A percentile compares a stretch with the other conserved stretches of the same genome.
phyloP scores from a whole-genome alignment of 1,140 invertebrate genomes.

The Aculops lycopersici region DNA sequence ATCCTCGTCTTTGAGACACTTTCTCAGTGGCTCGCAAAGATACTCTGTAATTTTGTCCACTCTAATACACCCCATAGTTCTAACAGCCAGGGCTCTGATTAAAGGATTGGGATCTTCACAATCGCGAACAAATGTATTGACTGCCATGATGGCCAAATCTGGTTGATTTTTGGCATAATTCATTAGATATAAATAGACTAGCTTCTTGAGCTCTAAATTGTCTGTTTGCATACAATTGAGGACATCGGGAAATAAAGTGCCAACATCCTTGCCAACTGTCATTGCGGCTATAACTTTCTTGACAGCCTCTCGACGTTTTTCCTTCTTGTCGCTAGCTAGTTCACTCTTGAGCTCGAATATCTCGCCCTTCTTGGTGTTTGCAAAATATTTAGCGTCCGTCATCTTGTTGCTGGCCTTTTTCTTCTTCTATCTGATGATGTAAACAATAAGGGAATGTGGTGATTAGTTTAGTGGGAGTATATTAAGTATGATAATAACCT shows the following conservation, averaged over 20 bases:
- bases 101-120: slow-evolving; percentile 98
- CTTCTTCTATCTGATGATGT: too few relatives aligned
- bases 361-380: slow-evolving; percentile 93
- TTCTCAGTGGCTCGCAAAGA: slow-evolving; percentile 83
- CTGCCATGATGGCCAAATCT: slow-evolving; percentile 99
- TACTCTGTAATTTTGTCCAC: slow-evolving; percentile 99
- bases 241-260: slow-evolving; percentile 85
- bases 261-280: slow-evolving; percentile 66
- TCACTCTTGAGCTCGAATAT: slow-evolving; percentile 97
- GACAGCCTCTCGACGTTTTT: slow-evolving; percentile 97
- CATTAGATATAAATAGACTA: slow-evolving; percentile 98
- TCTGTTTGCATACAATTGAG: slow-evolving; percentile 99
- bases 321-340: slow-evolving; percentile 96
- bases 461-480: too few relatives aligned
- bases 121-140: slow-evolving; percentile 99
- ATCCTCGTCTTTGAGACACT: slow-evolving; percentile 95
- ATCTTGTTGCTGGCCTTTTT: too few relatives aligned
- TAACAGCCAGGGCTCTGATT: slow-evolving; percentile 82
- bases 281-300: slow-evolving; percentile 99
- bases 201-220: slow-evolving; percentile 92
- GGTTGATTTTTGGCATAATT: slow-evolving; percentile 99
- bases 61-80: slow-evolving; percentile 98
- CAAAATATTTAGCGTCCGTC: slow-evolving; percentile 99
- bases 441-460: too few relatives aligned
- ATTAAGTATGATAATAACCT: too few relatives aligned